Evolutionary conservation across 2,888 invertebrate species (phyloP), one percentile per base, ranked within the genome.

Genomic region (Cataglyphis altisquamis): DNA sequence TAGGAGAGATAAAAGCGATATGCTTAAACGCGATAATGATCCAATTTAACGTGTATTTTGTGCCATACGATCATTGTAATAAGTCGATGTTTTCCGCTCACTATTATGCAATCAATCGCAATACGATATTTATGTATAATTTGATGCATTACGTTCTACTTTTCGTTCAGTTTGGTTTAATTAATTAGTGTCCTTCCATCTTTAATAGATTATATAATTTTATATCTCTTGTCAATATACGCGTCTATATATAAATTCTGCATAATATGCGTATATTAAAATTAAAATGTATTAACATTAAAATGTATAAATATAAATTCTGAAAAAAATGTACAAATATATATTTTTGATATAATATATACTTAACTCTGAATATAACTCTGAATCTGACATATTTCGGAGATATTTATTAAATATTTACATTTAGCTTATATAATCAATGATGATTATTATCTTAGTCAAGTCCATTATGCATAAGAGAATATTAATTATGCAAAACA

Each of bases 181-280:
- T 62, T 75, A 75, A 67, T 52, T 68, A 21, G 8, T 18, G 25
- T 67, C 21, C 48, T 25, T 52, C 2, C 8, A 48, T 8, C 67
- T 66, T 75, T 75, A 48, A 48, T 2, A 18, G 48, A 66, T 75
- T 75, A 48, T 36, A 18, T 75, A 66, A 75, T 32, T 64, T 48
- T 12, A 48, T 48, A 48, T 1, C n/a, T n/a, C 6, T 8, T 15
- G 21, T 32, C 10, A 25, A 3, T 32, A 18, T 12, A 12, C 8
- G 36, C n/a, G 3, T 45, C 21, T 21, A 36, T 3, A 32, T 32
- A 5, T 32, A 74, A 64, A n/a, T 60, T 9, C 15, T 72, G 21
- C 32, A 21, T 21, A 15, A 15, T 32, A 32, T 32, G 0, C 32
- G n/a, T n/a, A n/a, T 32, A 32, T 21, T 21, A 21, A 21, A 21